Percentiles rank a stretch among this genome's conserved stretches.
These are phyloP conservation scores for Philonicus albiceps DNA, from an alignment of 2,888 invertebrate species.

Conservation along the genomic window DNA sequence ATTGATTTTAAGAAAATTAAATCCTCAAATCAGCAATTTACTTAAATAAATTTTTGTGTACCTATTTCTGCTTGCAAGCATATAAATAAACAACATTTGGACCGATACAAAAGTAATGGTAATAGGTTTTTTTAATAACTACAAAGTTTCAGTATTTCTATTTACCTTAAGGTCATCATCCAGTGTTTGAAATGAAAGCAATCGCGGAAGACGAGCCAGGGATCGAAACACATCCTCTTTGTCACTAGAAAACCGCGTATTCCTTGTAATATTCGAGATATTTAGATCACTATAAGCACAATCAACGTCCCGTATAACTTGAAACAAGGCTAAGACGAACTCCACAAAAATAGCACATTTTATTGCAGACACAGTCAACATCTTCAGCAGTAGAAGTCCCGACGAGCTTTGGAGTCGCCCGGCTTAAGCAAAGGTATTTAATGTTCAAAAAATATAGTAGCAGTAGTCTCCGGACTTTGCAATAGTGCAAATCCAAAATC, in stretches of 20 bases:
- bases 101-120: no score
- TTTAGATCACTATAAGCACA: not conserved
- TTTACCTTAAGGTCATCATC: conserved; percentile 43
- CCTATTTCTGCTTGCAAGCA: no score
- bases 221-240: conserved; percentile 19
- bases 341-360: not conserved
- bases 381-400: not conserved
- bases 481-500: conserved; percentile 2
- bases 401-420: not conserved
- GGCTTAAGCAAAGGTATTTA: not conserved
- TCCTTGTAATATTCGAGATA: not conserved
- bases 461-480: not conserved
- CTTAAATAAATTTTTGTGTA: no score
- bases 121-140: no score
- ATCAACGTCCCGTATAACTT: not conserved
- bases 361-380: not conserved
- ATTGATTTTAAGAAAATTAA: no score
- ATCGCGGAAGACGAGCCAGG: conserved; percentile 30
- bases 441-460: not conserved
- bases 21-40: no score
- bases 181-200: conserved; percentile 36
- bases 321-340: not conserved
- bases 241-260: not conserved
- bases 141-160: no score
- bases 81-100: no score